Evolutionary conservation across 64 coral and sea anemone genomes (phyloP), one percentile per base, ranked within the genome.

Genomic region (Montipora capricornis): DNA sequence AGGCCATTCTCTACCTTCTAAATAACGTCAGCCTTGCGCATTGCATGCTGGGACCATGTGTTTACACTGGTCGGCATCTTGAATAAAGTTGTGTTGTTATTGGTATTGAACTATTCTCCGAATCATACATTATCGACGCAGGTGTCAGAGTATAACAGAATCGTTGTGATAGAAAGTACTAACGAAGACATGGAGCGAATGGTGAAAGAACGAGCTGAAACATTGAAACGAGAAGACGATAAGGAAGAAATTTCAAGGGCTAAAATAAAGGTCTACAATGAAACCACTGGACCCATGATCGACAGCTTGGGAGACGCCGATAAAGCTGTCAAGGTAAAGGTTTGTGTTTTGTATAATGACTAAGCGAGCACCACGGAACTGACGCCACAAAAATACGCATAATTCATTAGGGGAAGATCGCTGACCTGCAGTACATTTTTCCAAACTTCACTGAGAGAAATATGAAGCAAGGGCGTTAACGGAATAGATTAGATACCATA

Each of bases 141-240:
- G 96, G 93, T 97, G 60, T 97, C 93, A 79, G 93, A 97, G 69
- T 97, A 82, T 58, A 92, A 87, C 14, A 84, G 58, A 46, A 64
- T 97, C 5, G 92, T 97, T 15, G 79, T 92, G 15, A 79, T 97
- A 62, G 96, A 97, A 12, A 84, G 93, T 19, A 20, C 73, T 6
- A 92, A 97, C 2, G 96, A 92, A 7, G 96, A 95, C 51, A 89
- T 95, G 83, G 68, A 68, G 13, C 91, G 76, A 58, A 82, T 84
- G 58, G 73, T 89, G 19, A 97, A 82, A 20, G 89, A 95, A 50
- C 88, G 81, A 83, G 88, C 81, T 51, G 75, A 77, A 74, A 53
- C 62, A 3, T 90, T 87, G 10, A 78, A 76, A 73, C 57, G 80
- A 76, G 46, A 90, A 22, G 82, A 91, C 15, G 93, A 93, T 26